phyloP scores from a whole-genome alignment of 1,140 invertebrate genomes.

The Latrodectus geometricus region DNA sequence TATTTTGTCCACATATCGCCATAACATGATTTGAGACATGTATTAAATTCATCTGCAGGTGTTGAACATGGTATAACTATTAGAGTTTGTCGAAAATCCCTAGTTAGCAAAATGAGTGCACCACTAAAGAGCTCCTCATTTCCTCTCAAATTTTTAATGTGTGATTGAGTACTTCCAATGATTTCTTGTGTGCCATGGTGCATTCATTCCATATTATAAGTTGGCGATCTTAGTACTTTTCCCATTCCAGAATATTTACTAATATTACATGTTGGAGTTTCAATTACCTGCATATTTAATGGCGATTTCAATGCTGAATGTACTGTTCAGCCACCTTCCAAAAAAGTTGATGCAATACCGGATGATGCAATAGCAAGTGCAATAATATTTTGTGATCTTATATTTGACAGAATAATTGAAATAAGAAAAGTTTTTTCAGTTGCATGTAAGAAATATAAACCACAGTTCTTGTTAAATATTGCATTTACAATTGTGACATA shows the following conservation, averaged over 20 bases:
- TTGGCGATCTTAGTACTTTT: too few species aligned
- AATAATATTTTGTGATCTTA: constrained; percentile 65
- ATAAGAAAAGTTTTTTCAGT: too few species aligned
- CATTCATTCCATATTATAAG: too few species aligned
- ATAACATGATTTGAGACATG: constrained; percentile 39
- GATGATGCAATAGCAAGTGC: constrained; percentile 72
- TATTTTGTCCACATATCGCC: too few species aligned
- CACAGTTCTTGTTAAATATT: too few species aligned
- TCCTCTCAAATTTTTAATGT: constrained; percentile 65
- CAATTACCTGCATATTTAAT: constrained; percentile 40
- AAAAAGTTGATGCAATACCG: constrained; percentile 72
- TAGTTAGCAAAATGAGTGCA: constrained; percentile 21
- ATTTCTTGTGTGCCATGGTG: too few species aligned
- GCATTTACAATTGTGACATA: too few species aligned
- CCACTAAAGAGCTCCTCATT: not conserved
- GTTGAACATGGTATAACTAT: constrained; percentile 37
- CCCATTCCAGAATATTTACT: constrained; percentile 30
- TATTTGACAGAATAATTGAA: too few species aligned
- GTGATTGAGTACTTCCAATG: constrained; percentile 68
- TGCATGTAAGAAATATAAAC: too few species aligned
- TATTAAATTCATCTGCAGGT: constrained; percentile 43
- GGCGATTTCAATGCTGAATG: constrained; percentile 63
- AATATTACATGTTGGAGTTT: constrained; percentile 36
- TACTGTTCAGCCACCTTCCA: constrained; percentile 70
- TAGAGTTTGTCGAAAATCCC: constrained; percentile 59